These are phyloP conservation scores for Caenorhabditis japonica DNA, from an alignment of 2,888 invertebrate genomes.

Conservation along the genomic window DNA sequence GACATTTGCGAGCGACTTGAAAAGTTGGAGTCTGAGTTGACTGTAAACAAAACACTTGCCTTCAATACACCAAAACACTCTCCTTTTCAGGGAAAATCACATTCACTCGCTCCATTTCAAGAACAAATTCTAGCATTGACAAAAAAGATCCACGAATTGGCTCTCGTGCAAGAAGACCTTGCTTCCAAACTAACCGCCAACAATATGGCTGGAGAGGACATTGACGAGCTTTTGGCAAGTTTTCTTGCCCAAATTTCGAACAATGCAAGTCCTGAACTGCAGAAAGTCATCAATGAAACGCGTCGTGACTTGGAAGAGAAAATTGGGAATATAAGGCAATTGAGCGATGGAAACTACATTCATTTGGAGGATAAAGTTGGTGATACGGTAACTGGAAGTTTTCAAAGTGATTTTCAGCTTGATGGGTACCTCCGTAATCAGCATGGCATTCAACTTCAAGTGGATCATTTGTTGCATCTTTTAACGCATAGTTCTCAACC, in stretches of 20 bases:
- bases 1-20: constrained; percentile 35
- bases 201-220: constrained; percentile 30
- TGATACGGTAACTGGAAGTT: background rate
- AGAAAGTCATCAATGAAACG: constrained; percentile 53
- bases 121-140: constrained; percentile 16
- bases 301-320: constrained; percentile 52
- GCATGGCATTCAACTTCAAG: constrained; percentile 34
- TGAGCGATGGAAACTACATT: constrained; percentile 47
- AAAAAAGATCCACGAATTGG: constrained; percentile 29
- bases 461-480: constrained; percentile 39
- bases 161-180: constrained; percentile 21
- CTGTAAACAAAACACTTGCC: constrained; percentile 6
- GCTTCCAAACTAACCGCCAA: constrained; percentile 10
- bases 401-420: constrained; percentile 18
- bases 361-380: constrained; percentile 48
- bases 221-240: constrained; percentile 46
- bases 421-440: constrained; percentile 42
- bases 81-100: constrained; percentile 16
- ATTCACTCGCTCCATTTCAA: constrained; percentile 4
- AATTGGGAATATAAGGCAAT: constrained; percentile 42
- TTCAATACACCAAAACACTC: background rate
- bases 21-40: constrained; percentile 36
- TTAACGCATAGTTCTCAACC: constrained; percentile 26
- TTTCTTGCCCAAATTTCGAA: background rate
- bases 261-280: background rate